These are phyloP conservation scores for Drosophila picticornis DNA, from an alignment of 2,888 invertebrate species.

Conservation along the genomic window DNA sequence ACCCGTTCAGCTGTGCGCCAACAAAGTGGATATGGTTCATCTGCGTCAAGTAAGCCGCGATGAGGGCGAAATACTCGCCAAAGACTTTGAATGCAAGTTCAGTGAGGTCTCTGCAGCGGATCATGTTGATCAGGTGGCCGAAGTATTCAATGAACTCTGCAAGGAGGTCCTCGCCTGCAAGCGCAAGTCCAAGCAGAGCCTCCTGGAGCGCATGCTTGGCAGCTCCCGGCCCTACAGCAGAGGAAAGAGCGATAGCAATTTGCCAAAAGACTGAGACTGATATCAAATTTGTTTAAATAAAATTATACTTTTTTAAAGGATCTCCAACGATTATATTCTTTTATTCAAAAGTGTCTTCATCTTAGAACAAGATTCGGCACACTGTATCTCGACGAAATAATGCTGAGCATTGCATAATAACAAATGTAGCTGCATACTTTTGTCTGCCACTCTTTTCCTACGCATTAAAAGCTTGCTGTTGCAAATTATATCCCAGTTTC, in stretches of 20 bases:
- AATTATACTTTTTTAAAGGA: constrained; percentile 37
- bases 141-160: constrained; percentile 94
- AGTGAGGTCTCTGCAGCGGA: constrained; percentile 95
- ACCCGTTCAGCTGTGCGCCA: constrained; percentile 94
- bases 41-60: constrained; percentile 94
- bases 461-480: not conserved
- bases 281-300: constrained; percentile 57
- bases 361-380: not conserved
- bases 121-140: constrained; percentile 93
- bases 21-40: constrained; percentile 96
- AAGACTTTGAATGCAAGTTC: constrained; percentile 95
- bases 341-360: not conserved
- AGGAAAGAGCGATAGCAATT: constrained; percentile 95
- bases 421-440: not conserved
- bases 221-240: constrained; percentile 91
- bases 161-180: constrained; percentile 92
- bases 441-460: not conserved
- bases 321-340: not conserved
- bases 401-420: not conserved
- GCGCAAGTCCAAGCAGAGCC: constrained; percentile 93
- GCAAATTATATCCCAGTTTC: not conserved
- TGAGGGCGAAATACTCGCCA: constrained; percentile 94
- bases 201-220: constrained; percentile 93
- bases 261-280: constrained; percentile 90
- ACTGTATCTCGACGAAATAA: not conserved